Evolutionary conservation across 2,113 vertebrate species (phyloP).

Genomic region (Sterna hirundo): DNA sequence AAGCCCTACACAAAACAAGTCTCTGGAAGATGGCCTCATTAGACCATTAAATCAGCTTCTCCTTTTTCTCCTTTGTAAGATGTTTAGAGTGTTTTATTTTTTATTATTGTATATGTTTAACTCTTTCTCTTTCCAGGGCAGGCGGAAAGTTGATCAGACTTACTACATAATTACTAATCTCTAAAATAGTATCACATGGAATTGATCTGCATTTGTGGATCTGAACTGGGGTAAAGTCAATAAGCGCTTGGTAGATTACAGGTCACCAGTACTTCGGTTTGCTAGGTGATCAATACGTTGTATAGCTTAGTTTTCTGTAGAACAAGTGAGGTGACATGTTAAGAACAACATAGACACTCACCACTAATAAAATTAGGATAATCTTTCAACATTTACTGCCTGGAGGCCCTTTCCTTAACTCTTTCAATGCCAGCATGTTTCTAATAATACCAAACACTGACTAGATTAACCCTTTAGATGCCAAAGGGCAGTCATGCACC

Average conservation of each 20-base stretch:
- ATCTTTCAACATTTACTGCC: slow-evolving; percentile 59
- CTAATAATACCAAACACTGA: slow-evolving; percentile 12
- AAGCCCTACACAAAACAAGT: slow-evolving; percentile 93
- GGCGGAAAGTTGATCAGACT: not conserved
- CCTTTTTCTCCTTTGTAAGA: slow-evolving; percentile 63
- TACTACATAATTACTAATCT: not conserved
- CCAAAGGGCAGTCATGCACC: not conserved
- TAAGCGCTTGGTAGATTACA: slow-evolving; percentile 85
- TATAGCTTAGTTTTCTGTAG: slow-evolving; percentile 76
- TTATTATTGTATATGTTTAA: slow-evolving; percentile 63
- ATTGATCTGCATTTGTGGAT: slow-evolving; percentile 80
- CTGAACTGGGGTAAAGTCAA: slow-evolving; percentile 77
- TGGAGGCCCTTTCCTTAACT: slow-evolving; percentile 54
- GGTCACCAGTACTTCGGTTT: slow-evolving; percentile 83
- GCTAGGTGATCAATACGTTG: slow-evolving; percentile 83
- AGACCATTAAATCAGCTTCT: slow-evolving; percentile 89
- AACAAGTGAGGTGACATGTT: slow-evolving; percentile 57
- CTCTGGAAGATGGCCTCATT: slow-evolving; percentile 96
- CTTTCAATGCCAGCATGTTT: not conserved
- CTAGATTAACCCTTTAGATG: slow-evolving; percentile 10
- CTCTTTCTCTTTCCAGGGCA: slow-evolving; percentile 39
- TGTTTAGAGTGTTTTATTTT: slow-evolving; percentile 63
- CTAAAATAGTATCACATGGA: slow-evolving; percentile 55
- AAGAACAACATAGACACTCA: slow-evolving; percentile 62
- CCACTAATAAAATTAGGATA: slow-evolving; percentile 65